Evolutionary conservation across 1,140 invertebrate genomes (phyloP).

Genomic region (Triops longicaudatus): DNA sequence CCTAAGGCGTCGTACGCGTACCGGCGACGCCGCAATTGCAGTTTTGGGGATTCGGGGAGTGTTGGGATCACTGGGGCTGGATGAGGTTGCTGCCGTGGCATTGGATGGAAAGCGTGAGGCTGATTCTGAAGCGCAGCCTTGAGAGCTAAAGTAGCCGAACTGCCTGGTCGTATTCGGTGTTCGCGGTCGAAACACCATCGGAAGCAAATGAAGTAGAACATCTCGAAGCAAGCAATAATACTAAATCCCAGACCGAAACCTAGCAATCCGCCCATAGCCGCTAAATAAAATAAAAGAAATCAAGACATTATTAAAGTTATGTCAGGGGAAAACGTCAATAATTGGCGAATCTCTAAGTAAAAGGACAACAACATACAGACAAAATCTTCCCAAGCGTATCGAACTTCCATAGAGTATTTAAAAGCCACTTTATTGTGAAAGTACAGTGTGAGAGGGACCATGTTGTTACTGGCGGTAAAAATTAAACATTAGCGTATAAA

Average conservation of each 20-base stretch:
- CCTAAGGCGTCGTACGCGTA: neutral
- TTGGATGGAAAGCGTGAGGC: neutral
- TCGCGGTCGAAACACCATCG: constrained; percentile 22
- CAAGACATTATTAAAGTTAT: too few species aligned
- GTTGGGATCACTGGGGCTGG: neutral
- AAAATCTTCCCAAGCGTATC: neutral
- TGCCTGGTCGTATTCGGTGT: neutral
- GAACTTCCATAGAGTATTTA: neutral
- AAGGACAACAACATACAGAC: neutral
- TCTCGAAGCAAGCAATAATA: constrained; percentile 22
- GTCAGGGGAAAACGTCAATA: too few species aligned
- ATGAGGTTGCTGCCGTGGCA: neutral
- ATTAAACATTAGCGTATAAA: neutral
- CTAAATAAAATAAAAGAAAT: neutral
- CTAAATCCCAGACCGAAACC: constrained; percentile 26
- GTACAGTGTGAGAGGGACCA: neutral
- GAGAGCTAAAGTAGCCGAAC: neutral
- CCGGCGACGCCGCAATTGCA: neutral
- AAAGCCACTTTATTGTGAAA: neutral
- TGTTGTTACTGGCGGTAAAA: neutral
- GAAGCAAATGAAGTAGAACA: constrained; percentile 27
- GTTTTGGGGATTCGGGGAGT: neutral
- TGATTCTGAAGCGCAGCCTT: neutral
- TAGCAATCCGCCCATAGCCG: constrained; percentile 23
- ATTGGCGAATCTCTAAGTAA: neutral